Conservation (phyloP, 2,888 invertebrate species). For the Tyria jacobaeae region DNA sequence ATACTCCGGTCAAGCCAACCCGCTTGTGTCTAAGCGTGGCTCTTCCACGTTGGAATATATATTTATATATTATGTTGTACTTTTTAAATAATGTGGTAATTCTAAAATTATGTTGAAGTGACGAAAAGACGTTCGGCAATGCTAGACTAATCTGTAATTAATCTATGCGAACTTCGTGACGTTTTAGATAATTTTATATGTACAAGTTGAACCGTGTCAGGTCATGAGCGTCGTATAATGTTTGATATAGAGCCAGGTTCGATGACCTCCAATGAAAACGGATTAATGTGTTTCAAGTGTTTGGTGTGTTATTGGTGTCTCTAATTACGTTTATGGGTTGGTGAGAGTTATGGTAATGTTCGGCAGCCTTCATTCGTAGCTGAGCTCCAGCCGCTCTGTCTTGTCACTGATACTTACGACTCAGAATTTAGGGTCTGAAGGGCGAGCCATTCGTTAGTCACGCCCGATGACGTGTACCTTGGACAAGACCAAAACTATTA, state of each 20-base stretch:
- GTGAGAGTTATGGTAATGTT: constrained; percentile 83
- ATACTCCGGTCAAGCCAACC: too few relatives aligned
- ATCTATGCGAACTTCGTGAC: constrained; percentile 53
- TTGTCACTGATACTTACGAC: constrained; percentile 84
- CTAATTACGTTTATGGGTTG: constrained; percentile 81
- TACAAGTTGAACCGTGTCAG: constrained; percentile 64
- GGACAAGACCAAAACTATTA: constrained; percentile 86
- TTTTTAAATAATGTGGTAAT: too few relatives aligned
- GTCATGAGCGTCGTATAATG: constrained; percentile 63
- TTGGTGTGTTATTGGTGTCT: constrained; percentile 78
- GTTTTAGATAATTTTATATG: constrained; percentile 66
- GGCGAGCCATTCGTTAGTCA: constrained; percentile 87
- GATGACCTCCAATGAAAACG: constrained; percentile 78
- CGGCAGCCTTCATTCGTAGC: constrained; percentile 76
- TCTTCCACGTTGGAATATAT: too few relatives aligned
- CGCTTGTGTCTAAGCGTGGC: too few relatives aligned
- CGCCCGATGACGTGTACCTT: constrained; percentile 87
- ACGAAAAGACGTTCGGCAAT: not conserved
- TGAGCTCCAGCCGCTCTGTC: constrained; percentile 55
- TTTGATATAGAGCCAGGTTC: constrained; percentile 70
- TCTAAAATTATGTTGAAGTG: too few relatives aligned
- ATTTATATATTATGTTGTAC: too few relatives aligned
- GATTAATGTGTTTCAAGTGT: constrained; percentile 82
- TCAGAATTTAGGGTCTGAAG: constrained; percentile 86
- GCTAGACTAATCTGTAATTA: constrained; percentile 23